Evolutionary conservation across 2,113 vertebrate genomes (phyloP), one percentile per base, ranked within the genome.

Genomic region (Malurus cyaneus): DNA sequence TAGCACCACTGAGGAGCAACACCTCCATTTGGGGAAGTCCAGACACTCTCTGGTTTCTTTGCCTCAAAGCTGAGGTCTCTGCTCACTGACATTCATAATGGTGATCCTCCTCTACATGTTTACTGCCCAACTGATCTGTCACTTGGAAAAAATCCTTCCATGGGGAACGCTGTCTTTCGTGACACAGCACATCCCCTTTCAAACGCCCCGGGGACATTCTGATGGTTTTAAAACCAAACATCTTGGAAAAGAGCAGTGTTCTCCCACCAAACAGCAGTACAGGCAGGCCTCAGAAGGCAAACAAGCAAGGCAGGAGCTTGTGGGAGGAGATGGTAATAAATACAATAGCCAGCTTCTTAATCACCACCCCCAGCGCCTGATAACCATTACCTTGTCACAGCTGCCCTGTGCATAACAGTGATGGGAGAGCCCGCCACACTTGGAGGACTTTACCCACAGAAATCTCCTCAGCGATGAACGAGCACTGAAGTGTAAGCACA

Each of bases 251-350:
- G 4, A 78, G 32, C 54, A 42, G 34, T 59, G 17, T 41, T 86
- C 39, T 89, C 70, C 42, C 41, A 47, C 9, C 41, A 73, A 92
- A 88, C 44, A 89, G 81, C 74, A 67, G 15, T 14, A 71, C 36
- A 80, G 54, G 34, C 39, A 29, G 59, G 67, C 71, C 74, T 86
- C 64, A 65, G 81, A 82, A 88, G 44, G 60, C 62, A 88, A 94
- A 92, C 54, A 73, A 82, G 84, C 1, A 1, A 93, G 31, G 64
- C 71, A 52, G 67, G 52, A 42, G 3, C n/a, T 71, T 44, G 67
- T 82, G 85, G 89, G 89, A 95, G 64, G 82, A 88, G 44, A 62
- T 25, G 26, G 67, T 31, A 80, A 92, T 90, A 83, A 95, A 93
- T 14, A 32, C 64, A 77, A 83, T 16, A 77, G 64, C 66, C 67